A percentile compares a stretch with the other conserved stretches of the same genome.
Conservation (phyloP, 2,888 invertebrate species). For the Rhagophthalmus giganteus region DNA sequence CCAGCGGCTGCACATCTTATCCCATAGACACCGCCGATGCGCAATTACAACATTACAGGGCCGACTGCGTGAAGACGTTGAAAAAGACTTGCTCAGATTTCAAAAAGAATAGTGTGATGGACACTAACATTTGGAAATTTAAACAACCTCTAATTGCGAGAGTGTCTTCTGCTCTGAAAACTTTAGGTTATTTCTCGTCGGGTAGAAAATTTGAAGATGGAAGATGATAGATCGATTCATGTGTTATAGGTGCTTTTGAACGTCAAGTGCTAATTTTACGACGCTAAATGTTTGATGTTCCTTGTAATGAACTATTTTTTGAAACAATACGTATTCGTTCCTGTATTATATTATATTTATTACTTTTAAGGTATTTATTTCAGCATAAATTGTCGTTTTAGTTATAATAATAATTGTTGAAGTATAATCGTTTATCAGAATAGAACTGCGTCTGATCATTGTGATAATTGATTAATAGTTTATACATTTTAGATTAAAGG, state of each 20-base stretch:
- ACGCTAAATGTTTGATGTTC: conserved; percentile 10
- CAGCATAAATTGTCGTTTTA: conserved; percentile 4
- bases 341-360: conserved; percentile 23
- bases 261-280: not conserved
- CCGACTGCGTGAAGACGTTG: conserved; percentile 81
- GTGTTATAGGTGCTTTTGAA: conserved; percentile 15
- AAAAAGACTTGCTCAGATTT: conserved; percentile 79
- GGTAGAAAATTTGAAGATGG: conserved; percentile 21
- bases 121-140: conserved; percentile 81
- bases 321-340: conserved; percentile 15
- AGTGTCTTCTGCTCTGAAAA: conserved; percentile 67
- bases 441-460: conserved; percentile 18
- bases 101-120: conserved; percentile 73
- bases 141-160: conserved; percentile 70
- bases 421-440: conserved; percentile 1
- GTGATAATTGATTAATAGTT: conserved; percentile 22
- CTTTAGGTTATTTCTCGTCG: conserved; percentile 66
- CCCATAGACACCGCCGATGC: conserved; percentile 76
- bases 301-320: conserved; percentile 13
- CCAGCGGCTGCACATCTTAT: conserved; percentile 72
- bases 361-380: not conserved
- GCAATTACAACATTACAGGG: conserved; percentile 87
- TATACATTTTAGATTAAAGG: conserved; percentile 1
- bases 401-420: too few relatives aligned
- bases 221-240: conserved; percentile 15